Percentiles rank a stretch among this genome's conserved stretches.
Conservation (phyloP, 2,888 invertebrate species). For the Spicauda simplicius region DNA sequence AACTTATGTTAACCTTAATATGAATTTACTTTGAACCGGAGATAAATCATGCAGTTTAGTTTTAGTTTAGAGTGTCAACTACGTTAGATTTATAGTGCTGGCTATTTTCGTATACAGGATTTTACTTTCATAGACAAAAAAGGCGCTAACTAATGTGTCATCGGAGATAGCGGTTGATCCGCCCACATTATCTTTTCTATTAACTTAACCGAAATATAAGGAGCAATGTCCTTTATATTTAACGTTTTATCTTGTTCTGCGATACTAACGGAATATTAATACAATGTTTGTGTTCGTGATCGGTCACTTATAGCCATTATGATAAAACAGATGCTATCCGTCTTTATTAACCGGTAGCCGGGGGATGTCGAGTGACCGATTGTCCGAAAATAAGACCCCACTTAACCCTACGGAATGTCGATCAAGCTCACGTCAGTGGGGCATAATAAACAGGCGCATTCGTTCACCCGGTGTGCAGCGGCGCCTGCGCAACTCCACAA, state of each 20-base stretch:
- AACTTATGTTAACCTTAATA: conserved; percentile 3
- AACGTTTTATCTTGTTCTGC: conserved; percentile 3
- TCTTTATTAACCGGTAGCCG: conserved; percentile 13
- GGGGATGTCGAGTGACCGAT: conserved; percentile 57
- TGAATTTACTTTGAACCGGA: conserved; percentile 9
- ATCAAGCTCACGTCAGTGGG: conserved; percentile 54
- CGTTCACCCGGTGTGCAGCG: conserved; percentile 51
- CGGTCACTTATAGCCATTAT: conserved; percentile 11
- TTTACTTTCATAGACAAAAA: conserved; percentile 10
- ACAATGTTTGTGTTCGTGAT: conserved; percentile 12
- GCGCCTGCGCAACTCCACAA: conserved; percentile 60
- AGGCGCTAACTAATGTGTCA: conserved; percentile 44
- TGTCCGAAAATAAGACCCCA: conserved; percentile 64
- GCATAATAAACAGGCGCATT: conserved; percentile 60
- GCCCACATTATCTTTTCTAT: conserved; percentile 49
- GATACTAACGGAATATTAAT: not conserved
- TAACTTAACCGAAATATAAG: conserved; percentile 69
- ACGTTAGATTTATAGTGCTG: conserved; percentile 20
- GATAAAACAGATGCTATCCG: conserved; percentile 34
- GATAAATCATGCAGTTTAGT: conserved; percentile 16
- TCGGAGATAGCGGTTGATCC: conserved; percentile 48
- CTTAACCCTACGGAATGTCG: conserved; percentile 66
- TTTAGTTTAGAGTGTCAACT: conserved; percentile 2
- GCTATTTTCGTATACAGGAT: conserved; percentile 37
- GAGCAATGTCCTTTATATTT: conserved; percentile 62